phyloP scores from a whole-genome alignment of 2,113 vertebrate genomes.

The Columba janthina region DNA sequence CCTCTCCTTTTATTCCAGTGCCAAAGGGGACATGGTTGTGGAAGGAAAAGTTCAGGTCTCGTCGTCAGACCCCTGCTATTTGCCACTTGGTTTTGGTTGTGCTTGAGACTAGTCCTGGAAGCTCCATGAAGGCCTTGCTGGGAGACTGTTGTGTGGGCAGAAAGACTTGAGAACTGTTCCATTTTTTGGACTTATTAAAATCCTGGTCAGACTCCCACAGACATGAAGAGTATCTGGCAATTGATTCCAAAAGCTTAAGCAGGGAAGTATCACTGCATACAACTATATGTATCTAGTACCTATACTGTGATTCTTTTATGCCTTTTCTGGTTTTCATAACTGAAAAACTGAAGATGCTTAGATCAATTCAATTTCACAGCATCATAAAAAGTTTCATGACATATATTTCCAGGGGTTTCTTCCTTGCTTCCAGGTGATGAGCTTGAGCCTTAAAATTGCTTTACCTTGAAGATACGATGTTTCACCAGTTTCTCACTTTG shows the following conservation, averaged over 20 bases:
- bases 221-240: background rate
- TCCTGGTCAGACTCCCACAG: background rate
- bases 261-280: background rate
- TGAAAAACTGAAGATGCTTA: background rate
- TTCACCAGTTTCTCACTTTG: background rate
- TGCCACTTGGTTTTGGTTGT: background rate
- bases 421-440: background rate
- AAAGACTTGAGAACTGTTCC: background rate
- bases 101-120: background rate
- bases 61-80: background rate
- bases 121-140: background rate
- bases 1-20: slow-evolving; percentile 10
- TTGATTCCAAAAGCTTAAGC: background rate
- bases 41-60: background rate
- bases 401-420: background rate
- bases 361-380: background rate
- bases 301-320: background rate
- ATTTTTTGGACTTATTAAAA: background rate
- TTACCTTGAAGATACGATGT: background rate
- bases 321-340: background rate
- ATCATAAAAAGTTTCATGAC: background rate
- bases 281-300: background rate
- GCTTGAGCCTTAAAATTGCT: slow-evolving; percentile 19
- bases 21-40: background rate
- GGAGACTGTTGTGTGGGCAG: background rate